These are phyloP conservation scores for Sarcophilus harrisii DNA, from an alignment of 2,797 vertebrate species.

Conservation along the genomic window DNA sequence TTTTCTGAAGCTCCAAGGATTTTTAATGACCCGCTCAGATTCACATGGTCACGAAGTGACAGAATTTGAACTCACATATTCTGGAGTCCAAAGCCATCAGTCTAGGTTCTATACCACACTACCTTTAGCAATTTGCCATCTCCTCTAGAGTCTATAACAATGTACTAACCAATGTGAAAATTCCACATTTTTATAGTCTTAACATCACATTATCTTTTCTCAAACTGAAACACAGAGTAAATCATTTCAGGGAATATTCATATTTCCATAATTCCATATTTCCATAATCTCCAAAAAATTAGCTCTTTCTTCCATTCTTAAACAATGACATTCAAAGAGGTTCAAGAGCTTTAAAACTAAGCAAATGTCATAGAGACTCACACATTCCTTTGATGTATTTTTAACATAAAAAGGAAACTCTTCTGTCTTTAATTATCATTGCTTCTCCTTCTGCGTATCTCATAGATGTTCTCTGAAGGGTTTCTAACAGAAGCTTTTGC, in stretches of 20 bases:
- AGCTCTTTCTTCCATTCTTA: slow-evolving; percentile 44
- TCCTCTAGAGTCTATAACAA: background rate
- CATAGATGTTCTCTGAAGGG: background rate
- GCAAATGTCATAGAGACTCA: background rate
- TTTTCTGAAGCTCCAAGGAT: background rate
- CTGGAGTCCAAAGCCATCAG: background rate
- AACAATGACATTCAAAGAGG: slow-evolving; percentile 3
- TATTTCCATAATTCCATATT: background rate
- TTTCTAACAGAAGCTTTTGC: background rate
- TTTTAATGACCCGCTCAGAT: background rate
- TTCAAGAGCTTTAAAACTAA: slow-evolving; percentile 35
- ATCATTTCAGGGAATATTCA: slow-evolving; percentile 13
- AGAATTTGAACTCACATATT: background rate
- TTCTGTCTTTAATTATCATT: background rate
- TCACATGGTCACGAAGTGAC: background rate
- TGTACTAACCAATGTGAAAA: background rate
- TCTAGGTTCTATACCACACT: background rate
- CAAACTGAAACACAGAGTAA: slow-evolving; percentile 16
- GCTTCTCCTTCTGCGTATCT: background rate
- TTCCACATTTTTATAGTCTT: background rate
- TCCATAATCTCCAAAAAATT: slow-evolving; percentile 39
- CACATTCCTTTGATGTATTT: background rate
- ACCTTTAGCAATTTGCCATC: background rate
- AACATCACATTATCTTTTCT: background rate
- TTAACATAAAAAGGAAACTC: background rate